These are phyloP conservation scores for Beroe ovata DNA, from an alignment of 37 sponge, comb jelly and placozoan genomes.

Conservation along the genomic window DNA sequence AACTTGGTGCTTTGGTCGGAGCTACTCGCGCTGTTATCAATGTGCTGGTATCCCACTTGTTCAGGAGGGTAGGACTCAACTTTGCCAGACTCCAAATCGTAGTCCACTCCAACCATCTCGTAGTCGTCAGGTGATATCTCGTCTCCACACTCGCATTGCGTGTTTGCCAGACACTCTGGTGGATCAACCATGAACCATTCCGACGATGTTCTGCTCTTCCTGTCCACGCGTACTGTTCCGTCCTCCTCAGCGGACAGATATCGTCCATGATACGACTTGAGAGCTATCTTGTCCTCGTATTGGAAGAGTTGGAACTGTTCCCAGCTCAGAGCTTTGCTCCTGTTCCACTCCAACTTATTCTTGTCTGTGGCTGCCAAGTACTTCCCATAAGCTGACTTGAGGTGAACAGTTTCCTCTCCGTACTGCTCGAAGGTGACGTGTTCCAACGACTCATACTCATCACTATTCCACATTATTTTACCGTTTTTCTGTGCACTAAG, in stretches of 20 bases:
- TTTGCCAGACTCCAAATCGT: neutral
- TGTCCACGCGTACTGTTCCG: constrained; percentile 18
- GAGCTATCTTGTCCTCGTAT: constrained; percentile 28
- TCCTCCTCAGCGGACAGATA: constrained; percentile 24
- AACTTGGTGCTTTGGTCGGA: neutral
- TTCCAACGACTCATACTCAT: neutral
- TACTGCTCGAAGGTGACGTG: constrained; percentile 1
- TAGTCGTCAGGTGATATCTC: neutral
- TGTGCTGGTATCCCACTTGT: constrained; percentile 4
- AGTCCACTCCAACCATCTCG: neutral
- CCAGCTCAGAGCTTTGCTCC: neutral
- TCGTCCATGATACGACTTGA: neutral
- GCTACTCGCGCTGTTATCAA: neutral
- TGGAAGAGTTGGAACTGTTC: constrained; percentile 2
- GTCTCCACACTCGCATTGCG: neutral
- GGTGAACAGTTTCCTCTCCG: neutral
- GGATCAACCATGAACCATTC: constrained; percentile 43
- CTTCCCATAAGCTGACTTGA: neutral
- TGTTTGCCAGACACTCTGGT: neutral
- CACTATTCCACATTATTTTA: neutral
- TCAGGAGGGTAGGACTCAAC: neutral
- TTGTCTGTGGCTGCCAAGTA: constrained; percentile 7
- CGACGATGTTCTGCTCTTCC: neutral
- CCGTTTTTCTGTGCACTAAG: constrained; percentile 33
- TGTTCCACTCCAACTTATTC: constrained; percentile 21